phyloP scores from a whole-genome alignment of 2,113 vertebrate genomes.

The Todiramphus chloris region DNA sequence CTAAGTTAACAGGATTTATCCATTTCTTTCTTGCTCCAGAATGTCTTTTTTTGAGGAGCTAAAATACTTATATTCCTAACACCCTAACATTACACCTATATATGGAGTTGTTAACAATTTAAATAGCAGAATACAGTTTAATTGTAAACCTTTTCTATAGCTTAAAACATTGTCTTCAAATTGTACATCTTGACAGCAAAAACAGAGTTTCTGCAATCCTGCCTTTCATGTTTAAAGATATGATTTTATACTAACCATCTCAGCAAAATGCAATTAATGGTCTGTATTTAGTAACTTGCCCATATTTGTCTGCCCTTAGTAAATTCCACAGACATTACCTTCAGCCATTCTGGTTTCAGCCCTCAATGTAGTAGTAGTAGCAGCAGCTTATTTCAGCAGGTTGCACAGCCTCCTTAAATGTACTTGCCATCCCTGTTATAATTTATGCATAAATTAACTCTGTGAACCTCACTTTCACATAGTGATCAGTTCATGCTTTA shows the following conservation, averaged over 20 bases:
- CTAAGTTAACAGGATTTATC: neutral
- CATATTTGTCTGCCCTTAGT: neutral
- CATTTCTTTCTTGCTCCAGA: neutral
- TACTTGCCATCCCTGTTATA: neutral
- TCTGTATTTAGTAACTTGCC: neutral
- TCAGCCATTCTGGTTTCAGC: neutral
- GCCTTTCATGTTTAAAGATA: neutral
- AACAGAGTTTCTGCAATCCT: neutral
- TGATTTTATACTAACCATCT: neutral
- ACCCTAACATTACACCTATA: neutral
- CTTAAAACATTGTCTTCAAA: neutral
- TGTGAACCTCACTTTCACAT: conserved; percentile 10
- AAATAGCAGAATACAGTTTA: neutral
- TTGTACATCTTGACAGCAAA: neutral
- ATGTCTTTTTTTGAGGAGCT: neutral
- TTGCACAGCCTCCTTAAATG: neutral
- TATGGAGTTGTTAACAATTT: neutral
- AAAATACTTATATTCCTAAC: neutral
- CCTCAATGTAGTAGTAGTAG: neutral
- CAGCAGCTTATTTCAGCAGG: neutral
- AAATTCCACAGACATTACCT: neutral
- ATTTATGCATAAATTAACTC: conserved; percentile 45
- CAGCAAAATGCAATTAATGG: neutral
- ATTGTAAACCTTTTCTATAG: neutral
- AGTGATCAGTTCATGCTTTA: conserved; percentile 8